A percentile compares a stretch with the other conserved stretches of the same genome.
phyloP scores from a whole-genome alignment of 92 coral and sea anemone genomes.

The Bergia sp. region DNA sequence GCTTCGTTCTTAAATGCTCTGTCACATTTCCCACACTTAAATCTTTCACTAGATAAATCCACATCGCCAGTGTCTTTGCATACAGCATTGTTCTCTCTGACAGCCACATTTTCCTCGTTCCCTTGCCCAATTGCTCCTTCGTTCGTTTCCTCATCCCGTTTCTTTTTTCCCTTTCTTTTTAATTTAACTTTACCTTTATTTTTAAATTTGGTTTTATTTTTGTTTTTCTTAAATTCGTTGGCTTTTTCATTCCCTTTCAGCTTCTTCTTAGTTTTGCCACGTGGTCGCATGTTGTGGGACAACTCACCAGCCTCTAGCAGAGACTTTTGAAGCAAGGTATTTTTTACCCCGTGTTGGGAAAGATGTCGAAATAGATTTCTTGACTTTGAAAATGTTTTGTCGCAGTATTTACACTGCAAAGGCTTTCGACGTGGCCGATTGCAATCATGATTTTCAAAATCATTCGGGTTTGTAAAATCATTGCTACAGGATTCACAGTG shows the following conservation, averaged over 20 bases:
- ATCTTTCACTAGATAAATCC: neutral
- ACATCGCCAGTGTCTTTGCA: neutral
- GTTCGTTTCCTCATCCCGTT: neutral
- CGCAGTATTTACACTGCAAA: neutral
- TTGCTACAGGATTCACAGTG: slow-evolving; percentile 21
- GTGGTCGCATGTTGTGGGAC: slow-evolving; percentile 38
- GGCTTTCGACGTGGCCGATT: neutral
- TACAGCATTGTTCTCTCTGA: neutral
- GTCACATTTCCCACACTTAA: neutral
- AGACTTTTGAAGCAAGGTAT: slow-evolving; percentile 33
- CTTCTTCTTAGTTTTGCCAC: slow-evolving; percentile 9
- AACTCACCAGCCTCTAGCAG: slow-evolving; percentile 35
- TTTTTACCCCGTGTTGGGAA: neutral
- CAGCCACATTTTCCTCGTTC: neutral
- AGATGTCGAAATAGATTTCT: neutral
- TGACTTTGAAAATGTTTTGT: slow-evolving; percentile 12
- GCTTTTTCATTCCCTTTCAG: neutral
- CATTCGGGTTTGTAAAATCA: neutral
- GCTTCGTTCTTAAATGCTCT: neutral
- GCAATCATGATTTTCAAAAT: slow-evolving; percentile 11
- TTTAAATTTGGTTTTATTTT: neutral
- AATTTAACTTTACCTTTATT: neutral
- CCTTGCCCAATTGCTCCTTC: neutral
- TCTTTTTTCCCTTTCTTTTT: neutral
- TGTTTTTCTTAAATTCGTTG: neutral